Evolutionary conservation across 2,888 invertebrate species (phyloP), one percentile per base, ranked within the genome.

Genomic region (Watsonalla binaria): DNA sequence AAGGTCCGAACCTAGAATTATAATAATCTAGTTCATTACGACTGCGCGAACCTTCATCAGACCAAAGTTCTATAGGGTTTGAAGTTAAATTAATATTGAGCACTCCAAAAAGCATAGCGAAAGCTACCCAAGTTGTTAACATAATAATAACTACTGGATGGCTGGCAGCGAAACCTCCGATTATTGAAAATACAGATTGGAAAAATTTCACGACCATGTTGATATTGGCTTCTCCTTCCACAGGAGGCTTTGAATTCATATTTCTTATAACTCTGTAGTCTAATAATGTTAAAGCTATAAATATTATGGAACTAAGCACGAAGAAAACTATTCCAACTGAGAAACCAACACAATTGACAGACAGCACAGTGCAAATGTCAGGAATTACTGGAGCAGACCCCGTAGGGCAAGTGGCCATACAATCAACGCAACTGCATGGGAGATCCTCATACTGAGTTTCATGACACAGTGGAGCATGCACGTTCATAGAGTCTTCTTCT

Each of bases 51-150:
- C 91, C 83, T 0, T 96, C 95, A 0, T 97, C 92, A 0, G 98
- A 97, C 99, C 99, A 99, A 47, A 99, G 92, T 77, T 99, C 96
- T 1, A 98, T 94, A 0, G 99, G 98, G 78, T 98, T 94, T 0
- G 97, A 94, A 0, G 96, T 97, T 0, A 99, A 92, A 57, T 93
- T 82, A 60, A 98, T 81, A 54, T 88, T 88, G 0, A 88, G 55
- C 8, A 94, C 88, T n/a, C 98, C 98, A 61, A 92, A 93, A 5
- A 93, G 87, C 56, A 96, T 84, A 0, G 86, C 89, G 6, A 93
- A 83, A 5, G 68, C 67, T 46, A 94, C 54, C 88, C 95, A 93
- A 0, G 93, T 92, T 33, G 93, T 92, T 7, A 94, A 55, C 69
- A 94, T 91, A 13, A 97, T 79, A 1, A 95, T 92, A 9, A 94